phyloP scores from a whole-genome alignment of 2,113 vertebrate genomes.

The Anhinga anhinga region DNA sequence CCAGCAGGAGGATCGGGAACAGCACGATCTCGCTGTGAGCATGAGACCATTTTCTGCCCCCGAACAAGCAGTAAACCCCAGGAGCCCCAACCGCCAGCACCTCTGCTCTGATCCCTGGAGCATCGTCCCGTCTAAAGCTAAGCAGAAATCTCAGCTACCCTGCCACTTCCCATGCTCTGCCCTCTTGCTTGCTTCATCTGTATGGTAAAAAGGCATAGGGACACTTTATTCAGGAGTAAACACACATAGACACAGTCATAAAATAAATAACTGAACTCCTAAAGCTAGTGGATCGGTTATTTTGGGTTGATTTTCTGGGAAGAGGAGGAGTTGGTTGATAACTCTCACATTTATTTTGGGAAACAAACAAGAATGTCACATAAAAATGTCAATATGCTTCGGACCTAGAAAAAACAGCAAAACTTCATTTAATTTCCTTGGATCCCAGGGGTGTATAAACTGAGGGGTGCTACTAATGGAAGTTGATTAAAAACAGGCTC shows the following conservation, averaged over 20 bases:
- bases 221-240: not conserved
- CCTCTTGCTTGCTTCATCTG: not conserved
- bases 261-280: not conserved
- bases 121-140: not conserved
- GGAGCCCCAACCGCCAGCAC: not conserved
- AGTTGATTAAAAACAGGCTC: not conserved
- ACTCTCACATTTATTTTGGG: not conserved
- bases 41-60: not conserved
- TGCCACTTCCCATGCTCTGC: not conserved
- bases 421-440: not conserved
- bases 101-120: not conserved
- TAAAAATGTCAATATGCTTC: not conserved
- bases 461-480: not conserved
- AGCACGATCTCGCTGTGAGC: not conserved
- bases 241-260: not conserved
- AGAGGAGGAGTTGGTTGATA: not conserved
- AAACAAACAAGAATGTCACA: not conserved
- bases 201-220: not conserved
- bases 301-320: not conserved
- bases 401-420: not conserved
- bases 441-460: not conserved
- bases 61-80: accelerated
- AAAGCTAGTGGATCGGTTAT: not conserved
- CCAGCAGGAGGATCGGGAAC: not conserved
- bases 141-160: not conserved